Conservation (phyloP, 2,888 invertebrate genomes). For the Notodonta dromedarius region DNA sequence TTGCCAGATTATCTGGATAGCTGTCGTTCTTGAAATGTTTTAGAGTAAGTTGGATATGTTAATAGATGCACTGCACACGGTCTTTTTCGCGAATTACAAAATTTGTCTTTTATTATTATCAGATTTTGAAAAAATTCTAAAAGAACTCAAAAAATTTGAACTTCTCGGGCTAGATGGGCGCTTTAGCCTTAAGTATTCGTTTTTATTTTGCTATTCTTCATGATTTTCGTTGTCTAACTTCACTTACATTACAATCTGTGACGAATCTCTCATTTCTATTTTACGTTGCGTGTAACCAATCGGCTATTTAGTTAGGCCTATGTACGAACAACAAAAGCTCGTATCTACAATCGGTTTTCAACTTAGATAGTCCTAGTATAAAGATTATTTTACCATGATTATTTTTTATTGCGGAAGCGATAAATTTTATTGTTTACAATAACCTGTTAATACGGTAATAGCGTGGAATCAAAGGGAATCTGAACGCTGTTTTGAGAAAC, state of each 20-base stretch:
- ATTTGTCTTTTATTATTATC: too few species aligned
- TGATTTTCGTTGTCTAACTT: conserved; percentile 25
- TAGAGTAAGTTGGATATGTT: too few species aligned
- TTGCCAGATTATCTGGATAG: too few species aligned
- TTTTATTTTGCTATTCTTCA: not conserved
- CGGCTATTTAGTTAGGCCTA: conserved; percentile 45
- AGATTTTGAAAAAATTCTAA: too few species aligned
- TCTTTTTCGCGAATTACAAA: too few species aligned
- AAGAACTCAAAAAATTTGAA: too few species aligned
- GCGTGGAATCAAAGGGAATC: not conserved
- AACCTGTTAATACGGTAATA: conserved; percentile 3
- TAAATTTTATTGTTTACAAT: conserved; percentile 9
- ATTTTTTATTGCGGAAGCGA: not conserved
- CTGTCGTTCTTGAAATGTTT: too few species aligned
- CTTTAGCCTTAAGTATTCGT: too few species aligned
- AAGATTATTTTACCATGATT: not conserved
- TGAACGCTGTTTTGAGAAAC: not conserved
- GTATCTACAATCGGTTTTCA: not conserved
- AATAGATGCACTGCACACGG: too few species aligned
- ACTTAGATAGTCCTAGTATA: not conserved
- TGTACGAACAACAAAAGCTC: conserved; percentile 8
- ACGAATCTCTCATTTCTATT: conserved; percentile 62
- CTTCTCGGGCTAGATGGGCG: too few species aligned
- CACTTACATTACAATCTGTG: conserved; percentile 43
- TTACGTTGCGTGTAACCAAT: conserved; percentile 51